Percentiles rank a stretch among this genome's conserved stretches.
These are phyloP conservation scores for roundworm (Caenorhabditis elegans) DNA, from an alignment of 1,140 invertebrate genomes.

Conservation along the genomic window DNA sequence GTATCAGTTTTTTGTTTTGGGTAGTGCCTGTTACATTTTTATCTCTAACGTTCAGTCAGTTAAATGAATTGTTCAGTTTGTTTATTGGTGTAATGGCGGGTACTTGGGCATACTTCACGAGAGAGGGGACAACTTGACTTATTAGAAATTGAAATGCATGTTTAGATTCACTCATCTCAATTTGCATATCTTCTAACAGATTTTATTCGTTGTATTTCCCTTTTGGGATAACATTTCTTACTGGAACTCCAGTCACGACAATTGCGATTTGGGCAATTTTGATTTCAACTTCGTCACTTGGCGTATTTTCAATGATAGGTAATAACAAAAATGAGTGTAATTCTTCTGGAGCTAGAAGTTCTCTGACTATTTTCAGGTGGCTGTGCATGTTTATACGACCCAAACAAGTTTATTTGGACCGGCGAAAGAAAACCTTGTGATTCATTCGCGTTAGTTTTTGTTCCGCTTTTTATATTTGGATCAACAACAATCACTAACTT, in stretches of 20 bases:
- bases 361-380: background rate
- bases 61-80: background rate
- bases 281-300: background rate
- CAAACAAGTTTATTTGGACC: background rate
- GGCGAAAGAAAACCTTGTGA: background rate
- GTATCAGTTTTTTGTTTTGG: background rate
- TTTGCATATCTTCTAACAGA: background rate
- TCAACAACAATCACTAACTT: background rate
- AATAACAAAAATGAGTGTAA: background rate
- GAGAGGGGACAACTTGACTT: background rate
- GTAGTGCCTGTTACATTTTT: background rate
- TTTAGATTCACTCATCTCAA: background rate
- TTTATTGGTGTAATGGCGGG: background rate
- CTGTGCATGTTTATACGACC: background rate
- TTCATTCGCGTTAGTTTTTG: background rate
- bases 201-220: constrained; percentile 6
- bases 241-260: background rate
- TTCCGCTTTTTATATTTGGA: background rate
- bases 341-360: background rate
- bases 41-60: background rate
- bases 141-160: background rate
- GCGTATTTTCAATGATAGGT: background rate
- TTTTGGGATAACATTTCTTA: background rate
- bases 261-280: background rate
- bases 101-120: background rate